Evolutionary conservation across 2,888 invertebrate species (phyloP).

Genomic region (Cremastinae sp.): DNA sequence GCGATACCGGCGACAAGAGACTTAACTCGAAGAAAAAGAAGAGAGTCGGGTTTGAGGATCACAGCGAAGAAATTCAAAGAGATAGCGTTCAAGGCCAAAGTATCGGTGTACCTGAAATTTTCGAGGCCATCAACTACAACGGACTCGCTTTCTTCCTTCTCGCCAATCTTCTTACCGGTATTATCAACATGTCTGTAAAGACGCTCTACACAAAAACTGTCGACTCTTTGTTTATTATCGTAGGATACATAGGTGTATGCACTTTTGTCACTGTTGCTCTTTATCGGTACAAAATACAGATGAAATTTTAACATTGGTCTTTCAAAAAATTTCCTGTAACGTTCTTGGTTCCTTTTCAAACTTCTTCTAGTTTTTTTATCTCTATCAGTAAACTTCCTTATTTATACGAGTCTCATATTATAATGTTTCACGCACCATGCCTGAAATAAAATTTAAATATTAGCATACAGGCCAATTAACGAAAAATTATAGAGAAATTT

Average conservation of each 20-base stretch:
- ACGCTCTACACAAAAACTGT: slow-evolving; percentile 82
- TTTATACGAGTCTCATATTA: too few species aligned
- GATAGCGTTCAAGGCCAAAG: too few species aligned
- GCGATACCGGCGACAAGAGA: slow-evolving; percentile 65
- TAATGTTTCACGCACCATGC: too few species aligned
- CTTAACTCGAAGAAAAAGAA: slow-evolving; percentile 48
- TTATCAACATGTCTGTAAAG: slow-evolving; percentile 87
- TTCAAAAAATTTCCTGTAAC: too few species aligned
- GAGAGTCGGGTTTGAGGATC: slow-evolving; percentile 57
- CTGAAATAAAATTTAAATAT: too few species aligned
- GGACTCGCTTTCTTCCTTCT: slow-evolving; percentile 92
- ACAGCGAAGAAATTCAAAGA: too few species aligned
- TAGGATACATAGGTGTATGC: slow-evolving; percentile 72
- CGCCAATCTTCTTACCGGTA: slow-evolving; percentile 92
- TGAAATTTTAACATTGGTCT: slow-evolving; percentile 74
- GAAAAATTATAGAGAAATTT: too few species aligned
- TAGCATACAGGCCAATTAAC: too few species aligned
- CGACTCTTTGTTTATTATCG: slow-evolving; percentile 70
- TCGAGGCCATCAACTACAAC: slow-evolving; percentile 89
- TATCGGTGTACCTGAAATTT: slow-evolving; percentile 82
- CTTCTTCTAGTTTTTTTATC: too few species aligned
- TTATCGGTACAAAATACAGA: slow-evolving; percentile 69
- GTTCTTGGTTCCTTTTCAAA: too few species aligned
- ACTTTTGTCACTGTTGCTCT: slow-evolving; percentile 67
- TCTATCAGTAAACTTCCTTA: too few species aligned